phyloP scores from a whole-genome alignment of 2,888 invertebrate genomes.

The Leucoptera coffeella region DNA sequence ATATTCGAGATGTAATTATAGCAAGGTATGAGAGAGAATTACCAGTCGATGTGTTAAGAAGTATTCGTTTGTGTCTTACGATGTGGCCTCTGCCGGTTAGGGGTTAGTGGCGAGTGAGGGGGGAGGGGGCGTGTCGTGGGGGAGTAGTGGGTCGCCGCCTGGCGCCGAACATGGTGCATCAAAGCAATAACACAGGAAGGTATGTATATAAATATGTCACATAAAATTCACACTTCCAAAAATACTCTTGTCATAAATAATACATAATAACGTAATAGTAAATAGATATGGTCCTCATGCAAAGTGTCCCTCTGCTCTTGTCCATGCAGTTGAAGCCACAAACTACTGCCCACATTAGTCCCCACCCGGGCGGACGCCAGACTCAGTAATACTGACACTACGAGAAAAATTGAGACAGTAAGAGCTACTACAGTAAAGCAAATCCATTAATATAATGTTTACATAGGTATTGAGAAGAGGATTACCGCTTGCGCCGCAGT shows the following conservation, averaged over 20 bases:
- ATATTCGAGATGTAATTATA: too few relatives aligned
- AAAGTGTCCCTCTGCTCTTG: too few relatives aligned
- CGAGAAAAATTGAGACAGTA: slow-evolving; percentile 48
- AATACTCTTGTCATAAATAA: too few relatives aligned
- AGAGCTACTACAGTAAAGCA: slow-evolving; percentile 50
- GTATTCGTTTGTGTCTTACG: too few relatives aligned
- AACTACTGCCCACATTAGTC: slow-evolving; percentile 51
- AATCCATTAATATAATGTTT: slow-evolving; percentile 50
- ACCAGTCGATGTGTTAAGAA: too few relatives aligned
- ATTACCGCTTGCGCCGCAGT: slow-evolving; percentile 45
- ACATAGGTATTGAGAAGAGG: slow-evolving; percentile 45
- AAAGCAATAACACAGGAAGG: slow-evolving; percentile 42
- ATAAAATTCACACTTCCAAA: slow-evolving; percentile 42
- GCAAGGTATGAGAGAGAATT: too few relatives aligned
- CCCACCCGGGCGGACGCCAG: too few relatives aligned
- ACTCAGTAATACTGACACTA: slow-evolving; percentile 38
- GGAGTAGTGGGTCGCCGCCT: slow-evolving; percentile 3
- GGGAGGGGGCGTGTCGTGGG: slow-evolving; percentile 1
- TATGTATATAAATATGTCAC: slow-evolving; percentile 39
- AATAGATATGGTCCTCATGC: too few relatives aligned
- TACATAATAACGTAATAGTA: too few relatives aligned
- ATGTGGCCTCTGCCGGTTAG: too few relatives aligned
- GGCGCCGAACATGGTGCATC: slow-evolving; percentile 10
- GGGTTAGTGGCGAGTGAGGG: neutral
- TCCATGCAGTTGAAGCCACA: slow-evolving; percentile 49